Base-by-base conservation (phyloP, 2,113 vertebrate species). In the Dunckerocampus dactyliophorus region DNA sequence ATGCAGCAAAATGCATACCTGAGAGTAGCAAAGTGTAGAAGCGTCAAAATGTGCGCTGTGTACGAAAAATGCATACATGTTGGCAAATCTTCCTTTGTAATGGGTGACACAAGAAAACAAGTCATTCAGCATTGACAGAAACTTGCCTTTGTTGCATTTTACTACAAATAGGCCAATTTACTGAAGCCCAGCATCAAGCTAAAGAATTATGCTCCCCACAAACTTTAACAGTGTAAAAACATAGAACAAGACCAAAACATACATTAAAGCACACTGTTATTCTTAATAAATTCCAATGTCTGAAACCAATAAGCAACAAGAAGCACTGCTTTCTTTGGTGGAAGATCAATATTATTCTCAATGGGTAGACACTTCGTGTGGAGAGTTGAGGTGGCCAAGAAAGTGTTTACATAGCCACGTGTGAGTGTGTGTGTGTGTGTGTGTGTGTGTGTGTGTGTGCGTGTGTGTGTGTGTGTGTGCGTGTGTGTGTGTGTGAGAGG, bases 261-360 rank as follows among this genome's bases (percentile, higher is more conserved):
- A 39, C 52, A 55, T 52, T 51, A 31, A 43, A 10, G 60, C 47
- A 69, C 47, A 50, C 10, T 1, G 47, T 13, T 14, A 43, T 17
- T 21, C 2, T 45, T 48, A 65, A 53, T 65, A 53, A 74, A 70
- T 57, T 53, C 21, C 28, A 54, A 56, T 15, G 19, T 58, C 34
- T 76, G 59, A 67, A 69, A 59, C 75, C 65, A 74, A 88, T 83
- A 81, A 86, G 68, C 42, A n/a, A 1, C 31, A 34, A 34, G 5
- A 8, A 34, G 31, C 65, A 28, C 34, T 74, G 77, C 69, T 85
- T 84, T 80, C 75, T 77, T 85, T 79, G 65, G 74, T 21, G 43
- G 42, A 80, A 72, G 76, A 81, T 84, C 81, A 88, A 88, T 86
- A 86, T 86, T 86, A 79, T 86, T 80, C 68, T 66, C 49, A 62